phyloP scores from a whole-genome alignment of 2,888 invertebrate genomes.

The Phymatocera aterrima region DNA sequence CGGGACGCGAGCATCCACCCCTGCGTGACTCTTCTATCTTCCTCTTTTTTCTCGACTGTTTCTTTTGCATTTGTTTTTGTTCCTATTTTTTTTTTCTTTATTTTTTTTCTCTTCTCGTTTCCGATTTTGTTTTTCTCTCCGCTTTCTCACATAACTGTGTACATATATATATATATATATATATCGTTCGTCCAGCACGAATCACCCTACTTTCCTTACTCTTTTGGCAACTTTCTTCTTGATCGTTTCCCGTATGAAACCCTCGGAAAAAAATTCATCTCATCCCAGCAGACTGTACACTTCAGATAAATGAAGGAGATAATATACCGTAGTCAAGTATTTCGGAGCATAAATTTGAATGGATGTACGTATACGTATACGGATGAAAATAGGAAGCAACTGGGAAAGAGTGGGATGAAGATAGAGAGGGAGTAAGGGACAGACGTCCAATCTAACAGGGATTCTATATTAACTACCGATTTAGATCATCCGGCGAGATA shows the following conservation, averaged over 20 bases:
- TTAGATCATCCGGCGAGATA: slow-evolving; percentile 33
- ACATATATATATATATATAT: no score
- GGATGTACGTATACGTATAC: background rate
- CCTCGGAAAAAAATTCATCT: no score
- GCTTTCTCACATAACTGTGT: no score
- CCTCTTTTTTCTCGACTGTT: no score
- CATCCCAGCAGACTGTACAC: no score
- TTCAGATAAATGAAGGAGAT: no score
- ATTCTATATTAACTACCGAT: slow-evolving; percentile 43
- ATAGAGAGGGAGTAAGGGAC: background rate
- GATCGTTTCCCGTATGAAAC: no score
- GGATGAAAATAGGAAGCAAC: slow-evolving; percentile 17
- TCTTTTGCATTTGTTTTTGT: background rate
- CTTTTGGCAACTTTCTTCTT: no score
- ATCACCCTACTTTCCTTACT: no score
- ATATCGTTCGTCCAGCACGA: no score
- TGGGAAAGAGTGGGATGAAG: background rate
- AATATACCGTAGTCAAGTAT: background rate
- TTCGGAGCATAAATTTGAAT: background rate
- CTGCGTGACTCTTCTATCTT: slow-evolving; percentile 29
- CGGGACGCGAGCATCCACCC: slow-evolving; percentile 33
- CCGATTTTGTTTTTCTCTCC: background rate
- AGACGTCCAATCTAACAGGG: slow-evolving; percentile 38
- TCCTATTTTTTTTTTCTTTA: background rate
- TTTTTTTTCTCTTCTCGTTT: background rate